Percentiles rank a stretch among this genome's conserved stretches.
Evolutionary conservation across 2,113 vertebrate species (phyloP).

Genomic region (Chaetura pelagica): DNA sequence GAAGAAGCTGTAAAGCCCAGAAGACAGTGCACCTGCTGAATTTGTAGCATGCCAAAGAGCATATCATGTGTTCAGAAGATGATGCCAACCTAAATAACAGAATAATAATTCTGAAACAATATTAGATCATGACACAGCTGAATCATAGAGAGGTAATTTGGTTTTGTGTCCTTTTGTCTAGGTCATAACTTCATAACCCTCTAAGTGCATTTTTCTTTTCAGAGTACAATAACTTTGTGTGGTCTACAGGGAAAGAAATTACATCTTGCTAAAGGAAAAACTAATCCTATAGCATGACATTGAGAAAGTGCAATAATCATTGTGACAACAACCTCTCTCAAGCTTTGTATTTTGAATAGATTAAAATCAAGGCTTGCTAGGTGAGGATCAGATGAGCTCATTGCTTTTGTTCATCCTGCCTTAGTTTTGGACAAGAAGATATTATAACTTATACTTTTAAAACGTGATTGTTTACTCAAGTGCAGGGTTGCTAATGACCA

Average conservation of each 20-base stretch:
- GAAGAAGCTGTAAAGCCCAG: constrained; percentile 83
- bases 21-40: constrained; percentile 78
- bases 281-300: background rate
- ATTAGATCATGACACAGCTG: constrained; percentile 29
- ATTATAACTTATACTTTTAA: constrained; percentile 45
- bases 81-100: constrained; percentile 39
- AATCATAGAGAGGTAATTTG: background rate
- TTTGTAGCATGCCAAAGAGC: constrained; percentile 65
- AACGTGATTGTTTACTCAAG: constrained; percentile 46
- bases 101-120: constrained; percentile 25
- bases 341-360: constrained; percentile 39
- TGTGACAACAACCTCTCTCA: background rate
- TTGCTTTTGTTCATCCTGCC: constrained; percentile 18
- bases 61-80: constrained; percentile 27
- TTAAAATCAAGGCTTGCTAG: constrained; percentile 31
- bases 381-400: constrained; percentile 17
- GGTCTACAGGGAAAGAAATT: constrained; percentile 33
- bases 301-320: constrained; percentile 42
- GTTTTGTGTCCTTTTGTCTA: constrained; percentile 35
- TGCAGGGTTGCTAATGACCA: constrained; percentile 35
- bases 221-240: background rate
- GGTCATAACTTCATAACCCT: constrained; percentile 38
- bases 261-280: constrained; percentile 1
- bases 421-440: constrained; percentile 36
- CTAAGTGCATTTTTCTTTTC: constrained; percentile 28